Evolutionary conservation across 2,888 invertebrate species (phyloP), one percentile per base, ranked within the genome.

Genomic region (Abscondita cerata): DNA sequence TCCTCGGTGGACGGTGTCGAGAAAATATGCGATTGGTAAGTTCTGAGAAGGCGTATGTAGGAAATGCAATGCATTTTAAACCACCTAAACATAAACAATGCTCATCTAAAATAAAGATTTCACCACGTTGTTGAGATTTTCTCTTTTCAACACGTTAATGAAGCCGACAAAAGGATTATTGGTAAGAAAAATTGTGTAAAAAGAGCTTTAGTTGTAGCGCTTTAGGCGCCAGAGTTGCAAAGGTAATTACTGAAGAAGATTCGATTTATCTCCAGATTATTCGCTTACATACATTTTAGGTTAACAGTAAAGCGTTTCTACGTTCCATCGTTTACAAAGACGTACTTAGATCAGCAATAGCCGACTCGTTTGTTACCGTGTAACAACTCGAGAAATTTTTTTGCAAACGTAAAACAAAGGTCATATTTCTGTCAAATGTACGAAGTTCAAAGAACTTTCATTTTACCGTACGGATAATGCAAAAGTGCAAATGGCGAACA

Each of bases 201-300:
- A 62, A 59, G 41, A 38, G 41, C 19, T 48, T 47, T 18, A 55
- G 55, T 46, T 61, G 64, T 56, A 62, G 50, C 48, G 55, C 65
- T 53, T 51, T 58, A 64, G 60, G 64, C 64, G 60, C 59, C 62
- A 56, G 52, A 56, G 56, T 61, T 54, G 65, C 63, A 62, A 38
- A 65, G 67, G 65, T 69, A 68, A 68, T 69, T 69, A 68, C 65
- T 63, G 66, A 59, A 64, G 67, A 61, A 61, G 66, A 64, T 66
- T 66, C 65, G 70, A 70, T 70, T 70, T 69, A 70, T 70, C 64
- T 68, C 57, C 62, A 67, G 68, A 68, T 68, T 69, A 66, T 67
- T 64, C 68, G 62, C 64, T 64, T 68, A 64, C 64, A 66, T 65
- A 68, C 65, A 69, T 66, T 69, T 68, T 63, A 63, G 40, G 57